Evolutionary conservation across 1,140 invertebrate species (phyloP), one percentile per base, ranked within the genome.

Genomic region (Drosophila tsacasi): DNA sequence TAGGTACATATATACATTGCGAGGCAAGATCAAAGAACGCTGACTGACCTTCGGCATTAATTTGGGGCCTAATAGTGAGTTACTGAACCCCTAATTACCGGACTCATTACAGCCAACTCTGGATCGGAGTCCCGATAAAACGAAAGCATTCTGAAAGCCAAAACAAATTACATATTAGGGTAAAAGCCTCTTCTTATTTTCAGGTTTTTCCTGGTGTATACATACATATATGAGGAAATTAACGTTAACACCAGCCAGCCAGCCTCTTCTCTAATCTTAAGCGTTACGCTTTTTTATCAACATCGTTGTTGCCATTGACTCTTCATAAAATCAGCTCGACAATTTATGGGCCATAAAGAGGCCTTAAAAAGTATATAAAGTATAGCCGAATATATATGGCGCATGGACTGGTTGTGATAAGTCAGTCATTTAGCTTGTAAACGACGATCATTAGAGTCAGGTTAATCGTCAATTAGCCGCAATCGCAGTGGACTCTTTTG

Each of bases 401-500:
- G 58, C 49, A 76, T 17, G 54, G 60, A 21, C 60, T 52, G 30
- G 55, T 46, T 50, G 52, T 79, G 84, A 87, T 87, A 87, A 81
- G 58, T 60, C 35, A 46, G 67, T 55, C 52, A 72, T 69, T 67
- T 40, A 47, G 49, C 39, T 69, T 40, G 58, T 76, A 69, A 81
- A 79, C 69, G 52, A 52, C 66, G 30, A 75, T 63, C 65, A 90
- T 81, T 90, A 89, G 40, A 84, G 74, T 79, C 75, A 55, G 69
- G 27, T 84, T 84, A 89, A 90, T 81, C 65, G 75, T 68, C 78
- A 78, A 89, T 84, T 89, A 89, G 63, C 47, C 54, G 60, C 64
- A 85, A 84, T 86, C 76, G 59, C 23, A 58, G 64, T 64, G 72
- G 55, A 39, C 37, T 21, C 40, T 42, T 39, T 40, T 35, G 25